phyloP scores from a whole-genome alignment of 1,140 invertebrate genomes.

The Camponotus vicinus region DNA sequence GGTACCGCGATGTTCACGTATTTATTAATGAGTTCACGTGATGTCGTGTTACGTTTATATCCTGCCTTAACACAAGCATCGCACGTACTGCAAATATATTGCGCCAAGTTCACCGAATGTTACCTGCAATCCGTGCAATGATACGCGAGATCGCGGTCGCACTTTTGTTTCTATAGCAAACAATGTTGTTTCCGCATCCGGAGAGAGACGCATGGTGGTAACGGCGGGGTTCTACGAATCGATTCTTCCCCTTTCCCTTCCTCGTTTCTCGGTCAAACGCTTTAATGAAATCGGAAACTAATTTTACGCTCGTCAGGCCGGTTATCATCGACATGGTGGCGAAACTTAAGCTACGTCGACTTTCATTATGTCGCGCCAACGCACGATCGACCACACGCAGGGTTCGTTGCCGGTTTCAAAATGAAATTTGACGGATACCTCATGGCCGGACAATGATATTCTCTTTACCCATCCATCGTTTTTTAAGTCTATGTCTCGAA shows the following conservation, averaged over 20 bases:
- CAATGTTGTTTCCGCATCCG: constrained; percentile 6
- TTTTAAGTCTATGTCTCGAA: background rate
- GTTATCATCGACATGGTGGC: constrained; percentile 39
- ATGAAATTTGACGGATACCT: constrained; percentile 40
- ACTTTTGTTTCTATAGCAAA: constrained; percentile 28
- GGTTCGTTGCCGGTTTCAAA: background rate
- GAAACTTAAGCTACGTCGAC: constrained; percentile 37
- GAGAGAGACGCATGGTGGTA: background rate
- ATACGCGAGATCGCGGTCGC: constrained; percentile 10
- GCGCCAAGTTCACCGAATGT: constrained; percentile 32
- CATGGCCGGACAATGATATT: background rate
- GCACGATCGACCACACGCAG: background rate
- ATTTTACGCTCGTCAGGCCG: constrained; percentile 52
- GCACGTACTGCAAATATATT: constrained; percentile 51
- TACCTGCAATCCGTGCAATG: constrained; percentile 6
- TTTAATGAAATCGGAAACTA: constrained; percentile 56
- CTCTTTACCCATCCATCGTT: background rate
- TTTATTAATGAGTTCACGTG: constrained; percentile 26
- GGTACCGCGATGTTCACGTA: constrained; percentile 21
- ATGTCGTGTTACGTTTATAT: constrained; percentile 35
- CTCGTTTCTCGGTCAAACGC: background rate
- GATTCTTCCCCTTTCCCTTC: background rate
- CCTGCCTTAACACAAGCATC: constrained; percentile 14
- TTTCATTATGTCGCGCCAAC: constrained; percentile 23
- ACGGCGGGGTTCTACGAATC: background rate